A percentile compares a stretch with the other conserved stretches of the same genome.
These are phyloP conservation scores for Burhinus oedicnemus DNA, from an alignment of 2,113 vertebrate species.

Conservation along the genomic window DNA sequence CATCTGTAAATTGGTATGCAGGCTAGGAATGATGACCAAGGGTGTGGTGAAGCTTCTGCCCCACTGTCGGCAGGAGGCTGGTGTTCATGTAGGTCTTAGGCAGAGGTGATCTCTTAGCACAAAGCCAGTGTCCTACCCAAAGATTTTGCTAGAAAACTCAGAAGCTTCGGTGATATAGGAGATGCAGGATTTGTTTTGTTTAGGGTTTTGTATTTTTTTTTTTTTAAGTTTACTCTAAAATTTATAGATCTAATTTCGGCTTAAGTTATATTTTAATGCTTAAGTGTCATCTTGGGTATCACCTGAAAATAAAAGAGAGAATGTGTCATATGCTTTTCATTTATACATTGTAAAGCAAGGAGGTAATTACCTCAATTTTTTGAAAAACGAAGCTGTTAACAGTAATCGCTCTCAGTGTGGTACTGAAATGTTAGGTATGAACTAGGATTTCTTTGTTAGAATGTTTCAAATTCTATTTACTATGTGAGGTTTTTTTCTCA, in stretches of 20 bases:
- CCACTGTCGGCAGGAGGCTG: background rate
- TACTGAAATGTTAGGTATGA: background rate
- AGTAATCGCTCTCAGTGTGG: background rate
- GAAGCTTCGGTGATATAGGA: background rate
- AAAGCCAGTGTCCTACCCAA: background rate
- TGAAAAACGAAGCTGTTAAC: background rate
- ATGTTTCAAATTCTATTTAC: background rate
- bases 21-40: background rate
- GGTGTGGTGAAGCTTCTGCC: background rate
- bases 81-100: background rate
- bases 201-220: background rate
- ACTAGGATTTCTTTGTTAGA: background rate
- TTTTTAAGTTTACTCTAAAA: background rate
- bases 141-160: background rate
- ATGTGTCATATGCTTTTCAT: background rate
- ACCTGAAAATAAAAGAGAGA: background rate
- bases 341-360: background rate
- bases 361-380: background rate
- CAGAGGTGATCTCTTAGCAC: background rate
- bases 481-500: background rate
- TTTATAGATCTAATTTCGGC: background rate
- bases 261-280: background rate
- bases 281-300: background rate
- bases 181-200: background rate
- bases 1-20: background rate